Evolutionary conservation across 2,888 invertebrate genomes (phyloP), one percentile per base, ranked within the genome.

Genomic region (Eupeodes luniger): DNA sequence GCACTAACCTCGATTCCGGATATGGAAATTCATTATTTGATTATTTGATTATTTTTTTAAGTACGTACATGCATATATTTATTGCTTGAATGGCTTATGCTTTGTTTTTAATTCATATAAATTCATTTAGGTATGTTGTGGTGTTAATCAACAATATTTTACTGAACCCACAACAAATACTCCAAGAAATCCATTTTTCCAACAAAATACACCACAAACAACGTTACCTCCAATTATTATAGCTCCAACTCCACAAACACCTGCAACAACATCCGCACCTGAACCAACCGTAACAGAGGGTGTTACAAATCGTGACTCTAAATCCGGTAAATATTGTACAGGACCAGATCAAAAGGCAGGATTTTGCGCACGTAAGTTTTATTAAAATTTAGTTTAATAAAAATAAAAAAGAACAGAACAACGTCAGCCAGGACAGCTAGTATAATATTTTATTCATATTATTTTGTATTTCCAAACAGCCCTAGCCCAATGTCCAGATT

Each of bases 91-190:
- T 62, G 49, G 74, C 69, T 75, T 76, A 66, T 59, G 47, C 57
- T 80, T 70, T 70, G 16, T 27, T 27, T 27, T 27, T 19, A 1
- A 27, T 27, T 27, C 27, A 27, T 27, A 27, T 3, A 27, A 27
- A 27, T 0, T 27, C 27, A 27, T 27, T 27, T 86, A 93, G 93
- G 92, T 93, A 3, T 93, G 93, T 89, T 93, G 91, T 80, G 89
- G 51, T 87, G 70, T 34, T 36, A 88, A 62, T 77, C 85, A 66
- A 40, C 79, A 64, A 81, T 49, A 9, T 66, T 27, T 78, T 10
- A 77, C 86, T 49, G 6, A 7, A 75, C 78, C 62, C 66, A 74
- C 59, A 27, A 64, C 81, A 85, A 70, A 4, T 44, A 19, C 2
- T 1, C 75, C 70, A n/a, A 40, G 1, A 66, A 81, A 81, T 78